Evolutionary conservation across 1,140 invertebrate genomes (phyloP).

Genomic region (Philopotamus ludificatus): DNA sequence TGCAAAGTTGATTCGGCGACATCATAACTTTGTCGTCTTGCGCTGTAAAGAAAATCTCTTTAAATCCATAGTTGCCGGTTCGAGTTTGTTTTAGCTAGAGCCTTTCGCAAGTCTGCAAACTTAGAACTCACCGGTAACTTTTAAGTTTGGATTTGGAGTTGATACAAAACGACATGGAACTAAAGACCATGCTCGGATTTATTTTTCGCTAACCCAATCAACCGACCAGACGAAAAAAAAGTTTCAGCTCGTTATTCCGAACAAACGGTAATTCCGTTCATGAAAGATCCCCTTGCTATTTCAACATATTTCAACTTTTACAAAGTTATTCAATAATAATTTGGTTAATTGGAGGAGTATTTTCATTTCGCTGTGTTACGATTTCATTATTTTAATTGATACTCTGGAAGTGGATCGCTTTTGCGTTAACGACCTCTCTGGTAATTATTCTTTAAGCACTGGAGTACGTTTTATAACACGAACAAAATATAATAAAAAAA

Average conservation of each 20-base stretch:
- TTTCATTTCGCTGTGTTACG: too few relatives aligned
- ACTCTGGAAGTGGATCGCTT: too few relatives aligned
- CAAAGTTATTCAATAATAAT: too few relatives aligned
- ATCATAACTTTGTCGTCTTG: background rate
- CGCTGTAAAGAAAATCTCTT: constrained; percentile 1
- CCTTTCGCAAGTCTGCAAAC: constrained; percentile 4
- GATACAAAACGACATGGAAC: background rate
- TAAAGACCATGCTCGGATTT: background rate
- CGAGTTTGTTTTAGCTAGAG: constrained; percentile 7
- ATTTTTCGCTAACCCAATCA: constrained; percentile 12
- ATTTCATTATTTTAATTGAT: too few relatives aligned
- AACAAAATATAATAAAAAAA: background rate
- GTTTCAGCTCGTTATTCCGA: background rate
- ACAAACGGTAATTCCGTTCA: too few relatives aligned
- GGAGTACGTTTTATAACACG: too few relatives aligned
- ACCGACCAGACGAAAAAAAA: background rate
- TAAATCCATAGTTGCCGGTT: constrained; percentile 9
- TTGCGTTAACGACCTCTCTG: too few relatives aligned
- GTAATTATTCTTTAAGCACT: too few relatives aligned
- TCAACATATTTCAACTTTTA: too few relatives aligned
- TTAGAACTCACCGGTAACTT: constrained; percentile 1
- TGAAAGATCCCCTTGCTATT: too few relatives aligned
- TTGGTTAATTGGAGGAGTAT: too few relatives aligned
- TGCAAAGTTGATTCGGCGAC: constrained; percentile 4
- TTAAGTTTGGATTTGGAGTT: background rate